A percentile compares a stretch with the other conserved stretches of the same genome.
These are phyloP conservation scores for Agapetus fuscipes DNA, from an alignment of 2,888 invertebrate species.

Conservation along the genomic window DNA sequence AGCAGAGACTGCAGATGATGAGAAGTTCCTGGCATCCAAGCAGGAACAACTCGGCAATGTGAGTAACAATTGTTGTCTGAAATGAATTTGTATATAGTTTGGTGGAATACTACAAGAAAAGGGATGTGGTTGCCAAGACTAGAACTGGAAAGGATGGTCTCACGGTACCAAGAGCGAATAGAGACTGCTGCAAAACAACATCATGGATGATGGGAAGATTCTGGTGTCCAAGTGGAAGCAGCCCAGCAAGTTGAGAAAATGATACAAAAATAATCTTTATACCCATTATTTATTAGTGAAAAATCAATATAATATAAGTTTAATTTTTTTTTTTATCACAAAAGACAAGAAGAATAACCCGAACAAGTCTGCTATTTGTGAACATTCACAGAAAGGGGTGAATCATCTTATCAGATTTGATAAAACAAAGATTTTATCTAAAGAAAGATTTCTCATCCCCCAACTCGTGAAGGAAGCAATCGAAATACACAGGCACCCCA, in stretches of 20 bases:
- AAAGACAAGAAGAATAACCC: too few relatives aligned
- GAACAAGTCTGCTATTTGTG: too few relatives aligned
- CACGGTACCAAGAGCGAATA: conserved; percentile 55
- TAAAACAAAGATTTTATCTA: too few relatives aligned
- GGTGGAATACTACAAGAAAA: conserved; percentile 58
- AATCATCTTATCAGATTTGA: too few relatives aligned
- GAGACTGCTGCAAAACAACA: conserved; percentile 55
- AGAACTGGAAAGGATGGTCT: conserved; percentile 57
- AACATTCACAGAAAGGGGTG: too few relatives aligned
- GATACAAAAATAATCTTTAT: too few relatives aligned
- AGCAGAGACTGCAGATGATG: conserved; percentile 62
- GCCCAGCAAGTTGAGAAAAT: conserved; percentile 40
- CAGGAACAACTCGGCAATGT: conserved; percentile 48
- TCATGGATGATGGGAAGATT: conserved; percentile 56
- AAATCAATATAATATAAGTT: background rate
- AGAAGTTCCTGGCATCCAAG: conserved; percentile 48
- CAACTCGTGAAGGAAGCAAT: too few relatives aligned
- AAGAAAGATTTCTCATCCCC: too few relatives aligned
- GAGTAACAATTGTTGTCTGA: background rate
- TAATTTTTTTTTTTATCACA: background rate
- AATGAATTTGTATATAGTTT: conserved; percentile 50
- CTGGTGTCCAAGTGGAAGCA: conserved; percentile 50
- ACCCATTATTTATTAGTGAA: too few relatives aligned
- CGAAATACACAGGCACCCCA: too few relatives aligned
- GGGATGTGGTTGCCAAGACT: conserved; percentile 50